Conservation (phyloP, 1,140 invertebrate genomes). For the Linepithema humile region DNA sequence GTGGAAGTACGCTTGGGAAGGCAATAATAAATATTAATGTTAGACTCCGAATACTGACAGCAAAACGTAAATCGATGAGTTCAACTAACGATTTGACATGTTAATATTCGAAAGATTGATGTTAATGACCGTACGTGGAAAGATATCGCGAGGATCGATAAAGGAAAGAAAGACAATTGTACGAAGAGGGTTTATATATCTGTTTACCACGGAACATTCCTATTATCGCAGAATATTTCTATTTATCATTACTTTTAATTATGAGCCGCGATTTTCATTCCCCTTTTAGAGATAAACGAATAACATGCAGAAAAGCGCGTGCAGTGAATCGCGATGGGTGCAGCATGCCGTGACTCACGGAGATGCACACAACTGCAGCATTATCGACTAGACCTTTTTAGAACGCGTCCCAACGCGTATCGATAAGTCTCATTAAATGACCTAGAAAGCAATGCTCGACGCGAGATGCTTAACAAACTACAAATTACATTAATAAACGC, state of each 20-base stretch:
- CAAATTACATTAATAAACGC: slow-evolving; percentile 13
- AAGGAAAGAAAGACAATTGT: not conserved
- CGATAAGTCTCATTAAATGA: slow-evolving; percentile 53
- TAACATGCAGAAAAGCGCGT: not conserved
- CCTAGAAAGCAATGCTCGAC: slow-evolving; percentile 42
- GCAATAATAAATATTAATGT: not conserved
- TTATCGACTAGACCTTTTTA: slow-evolving; percentile 57
- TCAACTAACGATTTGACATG: not conserved
- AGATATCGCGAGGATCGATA: not conserved
- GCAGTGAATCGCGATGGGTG: not conserved
- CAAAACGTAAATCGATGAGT: not conserved
- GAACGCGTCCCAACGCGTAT: slow-evolving; percentile 35
- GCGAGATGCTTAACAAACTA: slow-evolving; percentile 9
- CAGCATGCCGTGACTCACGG: slow-evolving; percentile 5
- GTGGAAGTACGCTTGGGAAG: no score
- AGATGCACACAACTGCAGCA: slow-evolving; percentile 36
- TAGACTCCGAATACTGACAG: not conserved
- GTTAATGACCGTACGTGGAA: not conserved
- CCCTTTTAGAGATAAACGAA: not conserved
- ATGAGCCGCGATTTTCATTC: not conserved
- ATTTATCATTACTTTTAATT: not conserved
- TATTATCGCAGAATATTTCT: not conserved
- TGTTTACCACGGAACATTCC: not conserved
- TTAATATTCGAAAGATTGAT: not conserved
- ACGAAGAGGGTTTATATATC: not conserved